Base-by-base conservation (phyloP, 1,140 invertebrate genomes). In the Plectrocnemia conspersa region DNA sequence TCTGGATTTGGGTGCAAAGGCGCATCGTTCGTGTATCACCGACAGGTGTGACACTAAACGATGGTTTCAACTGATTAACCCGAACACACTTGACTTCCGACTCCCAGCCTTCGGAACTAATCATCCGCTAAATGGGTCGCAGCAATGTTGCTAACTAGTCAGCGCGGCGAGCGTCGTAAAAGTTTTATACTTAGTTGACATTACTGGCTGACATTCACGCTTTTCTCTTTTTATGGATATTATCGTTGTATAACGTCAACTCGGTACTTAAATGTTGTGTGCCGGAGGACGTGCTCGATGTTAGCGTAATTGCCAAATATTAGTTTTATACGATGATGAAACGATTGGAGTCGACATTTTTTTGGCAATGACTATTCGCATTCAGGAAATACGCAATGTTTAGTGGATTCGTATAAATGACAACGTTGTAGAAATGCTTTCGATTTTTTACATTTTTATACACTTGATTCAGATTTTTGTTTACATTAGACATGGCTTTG, bases 181-280 rank as follows among this genome's bases (percentile, higher is more conserved):
- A 47, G 32, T 19, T 47, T 47, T 33, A 47, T 32, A 47, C 45
- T 19, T 47, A 7, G 45, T 24, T 47, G 23, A 35, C 27, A 27
- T 33, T 32, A 47, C 45, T 32, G 21, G 45, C 45, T 47, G 45
- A 47, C 45, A 47, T 47, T 47, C 35, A 19, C 19, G 16, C 15
- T 27, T 45, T 27, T 45, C 22, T 27, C n/a, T n/a, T n/a, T n/a
- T n/a, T n/a, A n/a, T n/a, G n/a, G n/a, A n/a, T n/a, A n/a, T n/a
- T n/a, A n/a, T n/a, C n/a, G n/a, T n/a, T n/a, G n/a, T n/a, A n/a
- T n/a, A 33, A 47, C 27, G 32, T 33, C 7, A 4, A 32, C 21
- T 24, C 6, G 21, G 13, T 24, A 19, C 3, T 41, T 13, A 41
- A 41, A 41, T 19, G 11, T 4, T 5, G 38, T 16, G 11, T 11